Evolutionary conservation across 2,797 vertebrate genomes (phyloP).

Genomic region (Labeo calbasu): DNA sequence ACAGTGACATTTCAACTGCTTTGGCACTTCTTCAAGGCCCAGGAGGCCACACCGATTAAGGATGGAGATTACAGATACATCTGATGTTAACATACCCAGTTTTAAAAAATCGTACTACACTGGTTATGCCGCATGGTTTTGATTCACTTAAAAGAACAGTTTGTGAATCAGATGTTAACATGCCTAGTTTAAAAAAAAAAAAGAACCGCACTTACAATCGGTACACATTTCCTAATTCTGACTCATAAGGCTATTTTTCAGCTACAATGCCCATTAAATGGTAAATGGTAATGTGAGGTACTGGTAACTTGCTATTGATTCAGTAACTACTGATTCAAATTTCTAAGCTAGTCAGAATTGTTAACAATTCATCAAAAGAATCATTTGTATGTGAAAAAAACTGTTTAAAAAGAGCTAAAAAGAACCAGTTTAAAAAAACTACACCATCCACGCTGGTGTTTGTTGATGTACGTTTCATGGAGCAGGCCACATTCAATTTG

Average conservation of each 20-base stretch:
- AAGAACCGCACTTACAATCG: too few relatives aligned
- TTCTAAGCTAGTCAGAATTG: neutral
- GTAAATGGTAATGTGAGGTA: neutral
- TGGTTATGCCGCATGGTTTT: neutral
- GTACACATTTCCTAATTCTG: neutral
- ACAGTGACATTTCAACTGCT: slow-evolving; percentile 34
- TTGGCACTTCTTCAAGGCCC: slow-evolving; percentile 33
- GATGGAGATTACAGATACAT: slow-evolving; percentile 56
- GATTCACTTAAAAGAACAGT: too few relatives aligned
- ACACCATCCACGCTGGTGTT: neutral
- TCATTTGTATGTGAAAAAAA: neutral
- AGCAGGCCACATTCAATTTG: neutral
- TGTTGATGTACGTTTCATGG: neutral
- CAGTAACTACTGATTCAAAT: neutral
- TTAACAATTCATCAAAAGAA: neutral
- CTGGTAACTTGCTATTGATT: neutral
- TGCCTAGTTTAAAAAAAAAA: too few relatives aligned
- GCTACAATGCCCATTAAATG: neutral
- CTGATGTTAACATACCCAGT: slow-evolving; percentile 51
- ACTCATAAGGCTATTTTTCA: neutral
- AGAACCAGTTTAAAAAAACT: neutral
- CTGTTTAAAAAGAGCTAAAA: neutral
- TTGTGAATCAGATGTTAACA: too few relatives aligned
- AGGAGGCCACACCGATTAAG: slow-evolving; percentile 41
- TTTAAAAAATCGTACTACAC: slow-evolving; percentile 11